Evolutionary conservation across 2,888 invertebrate genomes (phyloP), one percentile per base, ranked within the genome.

Genomic region (Kryphioiulus occultus): DNA sequence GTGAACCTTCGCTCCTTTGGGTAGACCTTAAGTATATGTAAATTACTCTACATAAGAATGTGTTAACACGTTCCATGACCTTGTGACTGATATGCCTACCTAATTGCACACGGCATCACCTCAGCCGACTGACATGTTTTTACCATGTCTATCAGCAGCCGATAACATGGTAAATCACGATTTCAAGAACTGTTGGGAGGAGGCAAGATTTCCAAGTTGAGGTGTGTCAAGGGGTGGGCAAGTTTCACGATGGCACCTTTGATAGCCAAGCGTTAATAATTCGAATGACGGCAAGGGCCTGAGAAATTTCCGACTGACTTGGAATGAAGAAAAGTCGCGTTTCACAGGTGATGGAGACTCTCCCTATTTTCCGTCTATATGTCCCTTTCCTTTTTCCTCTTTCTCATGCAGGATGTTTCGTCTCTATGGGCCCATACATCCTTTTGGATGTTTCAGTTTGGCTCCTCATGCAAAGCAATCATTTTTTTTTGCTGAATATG

Each of bases 231-330:
- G 78, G 78, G 78, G 26, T 10, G 17, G 44, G 15, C 30, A 17
- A 32, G 15, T 78, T 78, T 30, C 30, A 4, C 30, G 78, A 30
- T 30, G 59, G 4, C 78, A 78, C 78, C 78, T 78, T 78, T 78
- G 78, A 85, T 44, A 85, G 85, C 35, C 42, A 26, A 85, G 85
- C 44, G 85, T 85, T 85, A 85, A 85, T 85, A 85, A 85, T 44
- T n/a, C 85, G 85, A 85, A 35, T 85, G 85, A 85, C 85, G 44
- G 85, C 22, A 12, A 85, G 85, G 85, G 85, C 85, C 85, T 85
- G 85, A 85, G 85, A 85, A 85, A 85, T 78, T 78, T 78, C 78
- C 78, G 78, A 85, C 85, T 42, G 85, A 39, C 35, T 35, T 42
- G 85, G 85, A 85, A 85, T 39, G 44, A 85, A 85, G 39, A 85